Conservation (phyloP, 2,113 vertebrate species). For the Periophthalmodon schlosseri region DNA sequence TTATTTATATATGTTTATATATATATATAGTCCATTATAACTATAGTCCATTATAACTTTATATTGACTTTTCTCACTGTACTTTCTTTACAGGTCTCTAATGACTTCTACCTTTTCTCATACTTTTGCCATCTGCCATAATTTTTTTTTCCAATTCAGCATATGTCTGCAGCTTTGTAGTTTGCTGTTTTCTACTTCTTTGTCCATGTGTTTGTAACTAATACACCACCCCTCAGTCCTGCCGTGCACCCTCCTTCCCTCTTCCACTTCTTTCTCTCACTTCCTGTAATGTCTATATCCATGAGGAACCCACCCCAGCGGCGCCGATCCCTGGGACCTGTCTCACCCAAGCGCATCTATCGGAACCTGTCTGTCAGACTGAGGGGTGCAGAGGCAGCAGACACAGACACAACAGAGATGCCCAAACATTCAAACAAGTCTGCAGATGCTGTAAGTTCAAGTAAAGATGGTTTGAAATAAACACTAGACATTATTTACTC, state of each 20-base stretch:
- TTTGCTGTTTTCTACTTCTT: constrained; percentile 16
- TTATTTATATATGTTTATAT: too few relatives aligned
- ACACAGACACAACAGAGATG: constrained; percentile 23
- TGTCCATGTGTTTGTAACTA: constrained; percentile 15
- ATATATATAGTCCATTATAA: background rate
- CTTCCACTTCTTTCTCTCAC: constrained; percentile 12
- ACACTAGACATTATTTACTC: background rate
- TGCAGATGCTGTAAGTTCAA: constrained; percentile 61
- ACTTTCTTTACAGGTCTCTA: constrained; percentile 19
- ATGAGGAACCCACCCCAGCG: constrained; percentile 70
- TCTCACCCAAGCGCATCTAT: constrained; percentile 79
- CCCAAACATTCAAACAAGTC: constrained; percentile 56
- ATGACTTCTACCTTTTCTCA: constrained; percentile 24
- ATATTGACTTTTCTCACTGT: background rate
- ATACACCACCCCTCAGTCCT: background rate
- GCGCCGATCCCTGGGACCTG: constrained; percentile 72
- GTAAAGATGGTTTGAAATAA: background rate
- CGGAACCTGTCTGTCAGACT: constrained; percentile 77
- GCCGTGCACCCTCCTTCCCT: background rate
- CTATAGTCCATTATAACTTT: constrained; percentile 13
- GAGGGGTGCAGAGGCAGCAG: constrained; percentile 62
- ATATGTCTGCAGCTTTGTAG: constrained; percentile 16
- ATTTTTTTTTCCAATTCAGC: background rate
- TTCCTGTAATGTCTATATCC: constrained; percentile 56
- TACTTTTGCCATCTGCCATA: constrained; percentile 8